A percentile compares a stretch with the other conserved stretches of the same genome.
phyloP scores from a whole-genome alignment of 2,113 vertebrate species.

The Gymnarchus niloticus region DNA sequence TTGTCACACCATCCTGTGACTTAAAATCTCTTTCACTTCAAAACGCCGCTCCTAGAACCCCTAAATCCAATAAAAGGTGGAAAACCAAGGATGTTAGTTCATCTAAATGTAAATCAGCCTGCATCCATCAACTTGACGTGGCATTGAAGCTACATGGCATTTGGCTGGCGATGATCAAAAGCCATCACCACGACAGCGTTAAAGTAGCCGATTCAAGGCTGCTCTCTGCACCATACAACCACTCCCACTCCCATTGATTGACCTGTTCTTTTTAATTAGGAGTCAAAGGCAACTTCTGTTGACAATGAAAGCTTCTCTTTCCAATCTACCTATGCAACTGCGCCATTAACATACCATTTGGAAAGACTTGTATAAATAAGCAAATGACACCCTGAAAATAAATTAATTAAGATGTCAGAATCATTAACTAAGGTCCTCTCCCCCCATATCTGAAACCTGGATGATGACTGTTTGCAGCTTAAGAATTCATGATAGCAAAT shows the following conservation, averaged over 20 bases:
- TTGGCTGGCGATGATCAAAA: not conserved
- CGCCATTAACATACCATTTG: not conserved
- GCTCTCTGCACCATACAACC: not conserved
- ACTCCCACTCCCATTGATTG: not conserved
- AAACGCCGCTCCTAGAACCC: not conserved
- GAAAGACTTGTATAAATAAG: not conserved
- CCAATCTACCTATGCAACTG: not conserved
- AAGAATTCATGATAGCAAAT: not conserved
- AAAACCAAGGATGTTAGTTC: not conserved
- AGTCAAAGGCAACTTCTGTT: not conserved
- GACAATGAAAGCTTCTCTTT: no score
- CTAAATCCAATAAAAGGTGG: not conserved
- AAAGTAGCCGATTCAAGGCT: not conserved
- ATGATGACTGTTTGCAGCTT: not conserved
- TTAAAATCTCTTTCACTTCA: not conserved
- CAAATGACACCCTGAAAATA: not conserved
- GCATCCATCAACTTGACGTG: not conserved
- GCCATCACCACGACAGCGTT: not conserved
- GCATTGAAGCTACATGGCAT: not conserved
- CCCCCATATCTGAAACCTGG: not conserved
- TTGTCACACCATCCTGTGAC: not conserved
- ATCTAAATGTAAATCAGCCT: not conserved
- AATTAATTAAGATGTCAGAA: slow-evolving; percentile 3
- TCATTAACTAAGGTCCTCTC: not conserved
- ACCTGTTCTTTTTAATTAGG: slow-evolving; percentile 6